phyloP scores from a whole-genome alignment of 2,888 invertebrate species.

The Stenichneumon culpator region DNA sequence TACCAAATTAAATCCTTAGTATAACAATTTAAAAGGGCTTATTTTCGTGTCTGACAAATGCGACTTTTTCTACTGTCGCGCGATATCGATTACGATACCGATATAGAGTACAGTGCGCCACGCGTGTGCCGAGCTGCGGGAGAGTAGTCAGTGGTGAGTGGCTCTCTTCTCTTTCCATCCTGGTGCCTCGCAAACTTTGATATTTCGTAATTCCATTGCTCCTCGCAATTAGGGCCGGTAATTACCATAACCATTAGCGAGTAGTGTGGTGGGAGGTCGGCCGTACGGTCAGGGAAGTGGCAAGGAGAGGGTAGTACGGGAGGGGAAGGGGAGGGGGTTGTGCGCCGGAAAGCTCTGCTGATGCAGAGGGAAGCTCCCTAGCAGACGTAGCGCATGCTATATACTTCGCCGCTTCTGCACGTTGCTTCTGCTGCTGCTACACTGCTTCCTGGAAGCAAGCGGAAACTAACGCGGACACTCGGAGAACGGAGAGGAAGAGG shows the following conservation, averaged over 20 bases:
- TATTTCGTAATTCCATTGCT: constrained; percentile 85
- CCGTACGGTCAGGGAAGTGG: constrained; percentile 47
- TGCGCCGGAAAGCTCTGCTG: constrained; percentile 66
- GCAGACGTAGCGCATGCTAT: constrained; percentile 53
- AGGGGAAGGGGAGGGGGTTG: constrained; percentile 37
- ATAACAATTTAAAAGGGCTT: neutral
- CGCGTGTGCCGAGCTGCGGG: constrained; percentile 20
- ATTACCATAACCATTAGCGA: constrained; percentile 85
- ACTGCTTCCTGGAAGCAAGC: constrained; percentile 59
- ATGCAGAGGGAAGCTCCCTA: constrained; percentile 64
- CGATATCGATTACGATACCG: neutral
- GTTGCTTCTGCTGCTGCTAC: constrained; percentile 39
- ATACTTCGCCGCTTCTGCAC: constrained; percentile 60
- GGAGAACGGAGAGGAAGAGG: constrained; percentile 72
- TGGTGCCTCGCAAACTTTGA: constrained; percentile 80
- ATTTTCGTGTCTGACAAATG: neutral
- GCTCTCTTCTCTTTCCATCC: constrained; percentile 44
- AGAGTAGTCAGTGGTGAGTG: constrained; percentile 61
- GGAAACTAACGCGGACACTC: constrained; percentile 68
- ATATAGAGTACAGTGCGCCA: neutral
- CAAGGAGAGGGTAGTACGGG: constrained; percentile 27
- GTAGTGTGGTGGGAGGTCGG: constrained; percentile 70
- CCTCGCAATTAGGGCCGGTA: constrained; percentile 84
- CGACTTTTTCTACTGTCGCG: neutral
- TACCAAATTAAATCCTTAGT: neutral